These are phyloP conservation scores for Mesoligia furuncula DNA, from an alignment of 2,888 invertebrate genomes.

Conservation along the genomic window DNA sequence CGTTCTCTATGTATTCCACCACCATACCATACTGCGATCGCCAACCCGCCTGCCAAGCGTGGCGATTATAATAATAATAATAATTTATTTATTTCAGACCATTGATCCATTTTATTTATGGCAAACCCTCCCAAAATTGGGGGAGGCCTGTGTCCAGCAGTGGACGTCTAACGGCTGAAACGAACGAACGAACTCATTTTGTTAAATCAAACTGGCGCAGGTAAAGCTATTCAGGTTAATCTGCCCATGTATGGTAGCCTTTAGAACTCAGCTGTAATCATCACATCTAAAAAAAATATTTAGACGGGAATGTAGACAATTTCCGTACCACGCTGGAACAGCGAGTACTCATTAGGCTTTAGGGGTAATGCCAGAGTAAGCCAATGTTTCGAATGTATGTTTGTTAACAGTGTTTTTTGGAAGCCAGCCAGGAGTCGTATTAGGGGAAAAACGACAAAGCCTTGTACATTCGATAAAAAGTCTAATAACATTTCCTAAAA, in stretches of 20 bases:
- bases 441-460: constrained; percentile 2
- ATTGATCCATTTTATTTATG: too few species aligned
- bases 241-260: background rate
- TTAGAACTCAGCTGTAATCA: constrained; percentile 5
- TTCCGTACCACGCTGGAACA: constrained; percentile 8
- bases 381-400: constrained; percentile 12
- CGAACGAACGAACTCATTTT: too few species aligned
- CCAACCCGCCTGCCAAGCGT: too few species aligned
- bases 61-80: too few species aligned
- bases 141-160: too few species aligned
- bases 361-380: constrained; percentile 10
- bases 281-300: constrained; percentile 12
- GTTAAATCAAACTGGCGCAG: background rate
- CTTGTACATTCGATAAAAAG: constrained; percentile 6
- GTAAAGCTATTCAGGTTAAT: background rate
- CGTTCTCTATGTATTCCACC: too few species aligned
- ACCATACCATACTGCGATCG: too few species aligned
- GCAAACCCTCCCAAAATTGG: too few species aligned
- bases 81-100: too few species aligned
- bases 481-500: background rate
- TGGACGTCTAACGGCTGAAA: too few species aligned
- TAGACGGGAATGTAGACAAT: background rate
- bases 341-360: constrained; percentile 16
- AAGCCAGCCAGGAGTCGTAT: constrained; percentile 20
- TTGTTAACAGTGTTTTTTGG: constrained; percentile 9